These are phyloP conservation scores for Rhabdomys pumilio DNA, from an alignment of 2,797 vertebrate species.

Conservation along the genomic window DNA sequence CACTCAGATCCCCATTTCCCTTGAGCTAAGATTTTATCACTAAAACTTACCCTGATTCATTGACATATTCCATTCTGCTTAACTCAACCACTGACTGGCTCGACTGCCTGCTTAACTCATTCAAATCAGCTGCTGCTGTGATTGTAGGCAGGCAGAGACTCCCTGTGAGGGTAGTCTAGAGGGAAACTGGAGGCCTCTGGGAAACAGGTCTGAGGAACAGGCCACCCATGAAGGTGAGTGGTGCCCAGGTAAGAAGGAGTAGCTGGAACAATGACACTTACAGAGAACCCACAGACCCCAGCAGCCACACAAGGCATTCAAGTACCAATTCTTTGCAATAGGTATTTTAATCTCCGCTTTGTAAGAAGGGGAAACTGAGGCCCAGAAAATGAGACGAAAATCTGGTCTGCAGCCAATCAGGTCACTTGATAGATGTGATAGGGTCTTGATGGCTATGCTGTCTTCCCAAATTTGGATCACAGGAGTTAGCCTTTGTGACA, in stretches of 20 bases:
- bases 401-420: neutral
- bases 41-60: neutral
- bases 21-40: neutral
- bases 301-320: neutral
- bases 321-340: neutral
- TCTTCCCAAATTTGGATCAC: neutral
- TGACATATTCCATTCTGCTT: neutral
- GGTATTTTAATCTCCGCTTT: neutral
- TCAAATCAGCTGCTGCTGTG: neutral
- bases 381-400: neutral
- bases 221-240: accelerated
- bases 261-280: neutral
- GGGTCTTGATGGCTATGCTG: neutral
- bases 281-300: neutral
- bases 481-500: neutral
- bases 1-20: neutral
- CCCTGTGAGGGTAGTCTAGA: neutral
- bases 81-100: neutral
- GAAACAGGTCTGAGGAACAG: neutral
- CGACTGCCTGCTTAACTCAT: neutral
- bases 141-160: neutral
- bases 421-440: neutral
- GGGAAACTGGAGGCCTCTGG: neutral
- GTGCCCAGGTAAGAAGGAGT: neutral
- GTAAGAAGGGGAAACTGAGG: neutral